Percentiles rank a stretch among this genome's conserved stretches.
phyloP scores from a whole-genome alignment of 1,140 invertebrate species.

The Cyclina sinensis region DNA sequence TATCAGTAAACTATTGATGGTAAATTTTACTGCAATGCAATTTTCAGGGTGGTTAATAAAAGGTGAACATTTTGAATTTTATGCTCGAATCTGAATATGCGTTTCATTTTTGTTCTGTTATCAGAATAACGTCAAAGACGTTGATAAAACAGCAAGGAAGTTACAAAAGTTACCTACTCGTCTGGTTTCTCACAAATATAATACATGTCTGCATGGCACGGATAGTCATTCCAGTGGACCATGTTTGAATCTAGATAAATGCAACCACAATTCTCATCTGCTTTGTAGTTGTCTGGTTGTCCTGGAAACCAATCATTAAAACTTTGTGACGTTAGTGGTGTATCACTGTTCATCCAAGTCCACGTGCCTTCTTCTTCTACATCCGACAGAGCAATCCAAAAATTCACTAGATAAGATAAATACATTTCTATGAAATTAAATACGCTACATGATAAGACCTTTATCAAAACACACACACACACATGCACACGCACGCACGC shows the following conservation, averaged over 20 bases:
- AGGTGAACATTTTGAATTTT: too few relatives aligned
- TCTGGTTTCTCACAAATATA: conserved; percentile 1
- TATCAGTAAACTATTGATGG: too few relatives aligned
- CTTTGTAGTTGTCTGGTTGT: conserved; percentile 8
- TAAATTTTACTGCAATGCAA: too few relatives aligned
- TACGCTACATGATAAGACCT: too few relatives aligned
- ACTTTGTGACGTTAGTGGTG: background rate
- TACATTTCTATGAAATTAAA: too few relatives aligned
- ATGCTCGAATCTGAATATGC: too few relatives aligned
- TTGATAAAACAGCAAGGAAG: too few relatives aligned
- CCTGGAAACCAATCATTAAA: conserved; percentile 33
- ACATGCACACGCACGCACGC: too few relatives aligned
- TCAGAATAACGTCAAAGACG: too few relatives aligned
- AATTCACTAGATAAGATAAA: background rate
- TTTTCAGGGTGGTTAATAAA: too few relatives aligned
- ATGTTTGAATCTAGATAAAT: background rate
- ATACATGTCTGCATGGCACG: background rate
- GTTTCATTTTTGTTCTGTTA: too few relatives aligned
- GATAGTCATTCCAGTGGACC: background rate
- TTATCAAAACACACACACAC: too few relatives aligned
- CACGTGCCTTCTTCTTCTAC: conserved; percentile 19
- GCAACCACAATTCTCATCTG: background rate
- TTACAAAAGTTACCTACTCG: background rate
- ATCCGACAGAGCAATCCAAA: conserved; percentile 35
- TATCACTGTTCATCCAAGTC: conserved; percentile 43